These are phyloP conservation scores for Saccostrea echinata DNA, from an alignment of 1,140 invertebrate genomes.

Conservation along the genomic window DNA sequence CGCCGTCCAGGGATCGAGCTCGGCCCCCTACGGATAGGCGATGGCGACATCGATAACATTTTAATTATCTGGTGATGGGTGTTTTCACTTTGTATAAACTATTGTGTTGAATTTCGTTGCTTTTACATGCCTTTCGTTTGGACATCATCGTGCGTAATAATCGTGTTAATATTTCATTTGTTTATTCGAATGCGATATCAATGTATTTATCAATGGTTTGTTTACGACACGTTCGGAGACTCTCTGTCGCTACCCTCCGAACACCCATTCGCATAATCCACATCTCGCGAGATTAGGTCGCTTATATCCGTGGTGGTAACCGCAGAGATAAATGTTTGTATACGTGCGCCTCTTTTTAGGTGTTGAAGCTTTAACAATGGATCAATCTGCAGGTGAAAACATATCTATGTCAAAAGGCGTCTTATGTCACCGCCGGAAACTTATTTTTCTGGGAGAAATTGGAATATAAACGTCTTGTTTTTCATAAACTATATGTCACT, in stretches of 20 bases:
- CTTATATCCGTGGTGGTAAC: constrained; percentile 1
- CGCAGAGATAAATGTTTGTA: constrained; percentile 34
- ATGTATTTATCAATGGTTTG: constrained; percentile 17
- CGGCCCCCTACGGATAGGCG: constrained; percentile 23
- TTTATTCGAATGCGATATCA: constrained; percentile 8
- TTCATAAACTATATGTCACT: constrained; percentile 9
- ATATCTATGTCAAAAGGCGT: constrained; percentile 5
- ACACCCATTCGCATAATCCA: neutral
- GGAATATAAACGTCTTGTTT: constrained; percentile 23
- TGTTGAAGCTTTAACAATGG: constrained; percentile 23
- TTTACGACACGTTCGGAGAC: constrained; percentile 33
- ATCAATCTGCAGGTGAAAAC: constrained; percentile 18
- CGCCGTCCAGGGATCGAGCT: neutral
- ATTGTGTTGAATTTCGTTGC: constrained; percentile 3
- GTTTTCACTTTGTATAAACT: constrained; percentile 35
- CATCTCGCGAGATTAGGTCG: constrained; percentile 22
- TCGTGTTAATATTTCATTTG: constrained; percentile 9
- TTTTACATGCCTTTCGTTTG: constrained; percentile 20
- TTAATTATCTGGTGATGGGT: constrained; percentile 16
- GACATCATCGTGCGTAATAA: constrained; percentile 24
- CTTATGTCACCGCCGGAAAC: neutral
- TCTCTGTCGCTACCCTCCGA: constrained; percentile 3
- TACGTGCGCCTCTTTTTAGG: constrained; percentile 17
- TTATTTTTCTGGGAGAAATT: constrained; percentile 10
- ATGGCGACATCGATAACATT: constrained; percentile 33